Conservation (phyloP, 1,140 invertebrate species). For the Psilanteris sp. region DNA sequence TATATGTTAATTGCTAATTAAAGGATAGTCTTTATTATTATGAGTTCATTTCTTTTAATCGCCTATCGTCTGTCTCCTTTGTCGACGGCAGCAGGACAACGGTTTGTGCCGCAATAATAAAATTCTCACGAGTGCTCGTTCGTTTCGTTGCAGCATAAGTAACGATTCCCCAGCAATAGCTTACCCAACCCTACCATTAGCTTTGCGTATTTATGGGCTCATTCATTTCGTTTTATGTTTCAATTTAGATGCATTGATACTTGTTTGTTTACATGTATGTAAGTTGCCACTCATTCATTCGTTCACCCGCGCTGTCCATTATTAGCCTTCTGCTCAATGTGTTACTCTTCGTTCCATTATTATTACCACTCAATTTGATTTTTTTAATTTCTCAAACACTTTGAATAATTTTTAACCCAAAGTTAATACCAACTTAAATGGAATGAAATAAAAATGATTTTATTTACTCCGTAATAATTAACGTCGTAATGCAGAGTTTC, state of each 20-base stretch:
- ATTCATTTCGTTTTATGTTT: slow-evolving; percentile 80
- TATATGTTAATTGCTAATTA: slow-evolving; percentile 52
- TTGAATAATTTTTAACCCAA: no score
- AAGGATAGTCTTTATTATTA: slow-evolving; percentile 45
- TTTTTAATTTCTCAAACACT: no score
- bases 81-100: slow-evolving; percentile 30
- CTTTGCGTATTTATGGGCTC: slow-evolving; percentile 77
- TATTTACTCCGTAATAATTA: no score
- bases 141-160: slow-evolving; percentile 71
- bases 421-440: no score
- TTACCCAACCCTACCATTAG: slow-evolving; percentile 79
- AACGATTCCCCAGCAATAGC: slow-evolving; percentile 75
- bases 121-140: slow-evolving; percentile 67
- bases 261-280: slow-evolving; percentile 77
- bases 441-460: no score
- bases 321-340: slow-evolving; percentile 68
- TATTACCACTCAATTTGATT: slow-evolving; percentile 6
- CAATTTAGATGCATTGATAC: slow-evolving; percentile 80
- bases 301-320: slow-evolving; percentile 67
- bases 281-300: slow-evolving; percentile 75
- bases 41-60: slow-evolving; percentile 47
- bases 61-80: slow-evolving; percentile 29
- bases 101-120: slow-evolving; percentile 56
- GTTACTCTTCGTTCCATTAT: slow-evolving; percentile 43
- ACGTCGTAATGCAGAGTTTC: no score